phyloP scores from a whole-genome alignment of 2,888 invertebrate genomes.

The Ariolimax columbianus region DNA sequence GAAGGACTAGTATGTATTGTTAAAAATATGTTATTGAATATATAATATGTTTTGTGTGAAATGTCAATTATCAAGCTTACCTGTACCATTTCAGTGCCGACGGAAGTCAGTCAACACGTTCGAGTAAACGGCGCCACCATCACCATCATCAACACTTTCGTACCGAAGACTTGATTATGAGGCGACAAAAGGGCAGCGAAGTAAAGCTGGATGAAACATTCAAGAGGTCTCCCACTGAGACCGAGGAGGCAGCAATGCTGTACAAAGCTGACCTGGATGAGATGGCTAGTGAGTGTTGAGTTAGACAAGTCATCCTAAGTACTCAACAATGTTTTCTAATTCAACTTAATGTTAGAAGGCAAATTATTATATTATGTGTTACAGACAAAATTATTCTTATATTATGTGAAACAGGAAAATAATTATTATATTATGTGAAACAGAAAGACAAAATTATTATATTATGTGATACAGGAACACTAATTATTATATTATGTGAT shows the following conservation, averaged over 20 bases:
- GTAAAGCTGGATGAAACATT: conserved; percentile 62
- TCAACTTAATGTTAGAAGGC: too few species aligned
- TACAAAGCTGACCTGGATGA: conserved; percentile 89
- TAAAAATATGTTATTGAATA: too few species aligned
- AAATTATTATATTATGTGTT: too few species aligned
- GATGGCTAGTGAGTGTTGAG: conserved; percentile 84
- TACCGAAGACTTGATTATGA: conserved; percentile 65
- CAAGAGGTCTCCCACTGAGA: conserved; percentile 72
- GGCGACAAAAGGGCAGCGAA: conserved; percentile 73
- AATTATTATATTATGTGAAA: too few species aligned
- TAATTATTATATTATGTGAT: too few species aligned
- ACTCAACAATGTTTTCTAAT: too few species aligned
- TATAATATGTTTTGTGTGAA: neutral
- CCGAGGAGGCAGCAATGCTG: conserved; percentile 86
- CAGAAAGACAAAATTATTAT: too few species aligned
- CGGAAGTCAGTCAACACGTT: conserved; percentile 50
- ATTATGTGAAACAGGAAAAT: too few species aligned
- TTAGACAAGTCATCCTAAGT: too few species aligned
- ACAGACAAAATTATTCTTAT: too few species aligned
- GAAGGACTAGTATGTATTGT: too few species aligned
- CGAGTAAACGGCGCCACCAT: conserved; percentile 54
- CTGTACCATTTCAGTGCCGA: conserved; percentile 47
- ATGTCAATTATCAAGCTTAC: neutral
- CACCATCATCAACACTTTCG: conserved; percentile 67
- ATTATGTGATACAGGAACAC: too few species aligned